Evolutionary conservation across 2,888 invertebrate species (phyloP), one percentile per base, ranked within the genome.

Genomic region (Nyleta sp.): DNA sequence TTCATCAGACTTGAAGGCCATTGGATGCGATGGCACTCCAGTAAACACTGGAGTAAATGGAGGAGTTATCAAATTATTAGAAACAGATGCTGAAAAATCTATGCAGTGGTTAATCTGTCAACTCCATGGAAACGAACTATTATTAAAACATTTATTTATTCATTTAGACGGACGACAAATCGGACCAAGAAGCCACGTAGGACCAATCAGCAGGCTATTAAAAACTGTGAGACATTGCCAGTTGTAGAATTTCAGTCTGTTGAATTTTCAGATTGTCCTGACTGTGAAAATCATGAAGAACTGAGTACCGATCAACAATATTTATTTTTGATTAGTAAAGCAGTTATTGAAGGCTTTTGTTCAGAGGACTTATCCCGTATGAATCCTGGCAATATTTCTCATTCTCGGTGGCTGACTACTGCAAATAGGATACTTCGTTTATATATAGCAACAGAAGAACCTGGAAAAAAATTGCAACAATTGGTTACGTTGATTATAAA

Each of bases 321-420:
- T 50, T 48, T 62, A 24, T 50, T n/a, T 50, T 13, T 28, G 11
- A 50, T 50, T 3, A 17, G 15, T 17, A 50, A 50, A 50, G 50
- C 71, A 10, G 60, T 77, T 31, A 38, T 33, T 13, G 24, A 31
- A 22, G 72, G 77, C 17, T 11, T 13, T 50, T 62, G 50, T 50
- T 35, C 48, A 50, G 20, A 20, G n/a, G 50, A 62, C 18, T 46
- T 62, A 33, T 22, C 48, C 7, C 46, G 35, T 31, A 28, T 44
- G 24, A 62, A 62, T 50, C 50, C 62, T 28, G 62, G 62, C 20
- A 62, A 62, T 62, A 33, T 62, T 33, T 33, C 17, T 6, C 35
- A 62, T 35, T 33, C 62, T 62, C 35, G 62, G 7, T 62, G 62
- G 62, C 20, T 62, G 10, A 62, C 62, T 2, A 31, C 46, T 15